Percentiles rank a stretch among this genome's conserved stretches.
Conservation (phyloP, 2,888 invertebrate species). For the Drosophila rellima region DNA sequence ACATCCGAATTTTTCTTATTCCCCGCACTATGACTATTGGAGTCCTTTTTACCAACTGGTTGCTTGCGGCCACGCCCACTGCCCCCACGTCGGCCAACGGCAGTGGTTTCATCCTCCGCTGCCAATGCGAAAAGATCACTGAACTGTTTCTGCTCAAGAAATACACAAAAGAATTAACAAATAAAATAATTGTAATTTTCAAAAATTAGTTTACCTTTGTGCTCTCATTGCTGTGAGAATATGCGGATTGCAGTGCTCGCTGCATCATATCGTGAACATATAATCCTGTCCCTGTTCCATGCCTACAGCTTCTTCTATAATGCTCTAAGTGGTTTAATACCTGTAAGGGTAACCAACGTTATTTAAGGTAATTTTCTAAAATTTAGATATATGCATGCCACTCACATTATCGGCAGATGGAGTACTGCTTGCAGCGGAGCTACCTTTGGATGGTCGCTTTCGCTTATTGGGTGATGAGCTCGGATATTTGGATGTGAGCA, state of each 20-base stretch:
- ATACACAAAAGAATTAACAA: neutral
- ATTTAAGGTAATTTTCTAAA: neutral
- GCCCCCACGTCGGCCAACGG: conserved; percentile 88
- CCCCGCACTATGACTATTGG: conserved; percentile 85
- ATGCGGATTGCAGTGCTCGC: conserved; percentile 94
- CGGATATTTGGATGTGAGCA: conserved; percentile 93
- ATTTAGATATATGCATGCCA: neutral
- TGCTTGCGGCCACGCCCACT: conserved; percentile 88
- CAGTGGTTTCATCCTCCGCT: conserved; percentile 93
- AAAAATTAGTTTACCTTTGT: conserved; percentile 91
- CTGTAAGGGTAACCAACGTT: conserved; percentile 81
- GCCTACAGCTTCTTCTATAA: conserved; percentile 90
- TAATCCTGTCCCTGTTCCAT: conserved; percentile 90
- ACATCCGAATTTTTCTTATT: conserved; percentile 86
- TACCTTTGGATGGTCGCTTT: conserved; percentile 93
- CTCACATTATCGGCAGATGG: conserved; percentile 92
- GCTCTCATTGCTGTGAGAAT: conserved; percentile 94
- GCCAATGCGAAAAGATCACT: conserved; percentile 95
- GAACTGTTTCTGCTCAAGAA: conserved; percentile 90
- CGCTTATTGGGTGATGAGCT: conserved; percentile 96
- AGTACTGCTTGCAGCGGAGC: conserved; percentile 89
- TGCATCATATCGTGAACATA: conserved; percentile 97
- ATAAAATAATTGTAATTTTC: too few species aligned
- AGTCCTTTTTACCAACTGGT: conserved; percentile 87
- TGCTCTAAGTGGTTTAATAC: conserved; percentile 97